phyloP scores from a whole-genome alignment of 2,113 vertebrate species.

The Nycticebus coucang region DNA sequence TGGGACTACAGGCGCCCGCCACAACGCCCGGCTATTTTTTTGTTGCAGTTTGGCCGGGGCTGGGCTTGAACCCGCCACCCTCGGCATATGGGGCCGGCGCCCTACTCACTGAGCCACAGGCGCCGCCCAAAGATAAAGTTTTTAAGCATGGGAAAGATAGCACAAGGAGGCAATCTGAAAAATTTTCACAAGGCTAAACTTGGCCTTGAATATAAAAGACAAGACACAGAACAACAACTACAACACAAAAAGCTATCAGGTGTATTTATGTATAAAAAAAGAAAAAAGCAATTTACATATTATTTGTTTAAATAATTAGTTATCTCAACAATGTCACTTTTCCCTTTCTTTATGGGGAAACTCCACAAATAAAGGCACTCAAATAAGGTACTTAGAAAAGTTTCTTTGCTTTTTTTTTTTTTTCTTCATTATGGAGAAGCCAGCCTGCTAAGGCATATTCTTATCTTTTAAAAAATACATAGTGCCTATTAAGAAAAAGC shows the following conservation, averaged over 20 bases:
- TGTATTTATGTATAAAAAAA: constrained; percentile 24
- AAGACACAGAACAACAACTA: constrained; percentile 3
- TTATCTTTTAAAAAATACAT: neutral
- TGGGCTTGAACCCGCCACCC: too few relatives aligned
- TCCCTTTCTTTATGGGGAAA: neutral
- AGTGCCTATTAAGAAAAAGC: constrained; percentile 14
- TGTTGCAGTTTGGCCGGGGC: too few relatives aligned
- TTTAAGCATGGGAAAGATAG: constrained; percentile 29
- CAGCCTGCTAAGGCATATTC: neutral
- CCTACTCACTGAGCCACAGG: too few relatives aligned
- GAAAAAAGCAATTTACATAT: neutral
- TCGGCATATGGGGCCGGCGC: too few relatives aligned
- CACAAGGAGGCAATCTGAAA: neutral
- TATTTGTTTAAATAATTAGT: constrained; percentile 23
- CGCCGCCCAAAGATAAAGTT: constrained; percentile 28
- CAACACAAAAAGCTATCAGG: neutral
- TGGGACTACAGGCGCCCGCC: too few relatives aligned
- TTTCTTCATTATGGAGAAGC: neutral
- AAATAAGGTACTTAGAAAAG: constrained; percentile 36
- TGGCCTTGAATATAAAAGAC: neutral
- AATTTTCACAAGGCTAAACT: neutral
- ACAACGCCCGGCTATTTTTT: too few relatives aligned
- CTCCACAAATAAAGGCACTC: constrained; percentile 2
- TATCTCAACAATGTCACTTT: neutral
- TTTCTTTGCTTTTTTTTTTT: constrained; percentile 28